Evolutionary conservation across 2,888 invertebrate species (phyloP).

Genomic region (Pantelozetes paolii): DNA sequence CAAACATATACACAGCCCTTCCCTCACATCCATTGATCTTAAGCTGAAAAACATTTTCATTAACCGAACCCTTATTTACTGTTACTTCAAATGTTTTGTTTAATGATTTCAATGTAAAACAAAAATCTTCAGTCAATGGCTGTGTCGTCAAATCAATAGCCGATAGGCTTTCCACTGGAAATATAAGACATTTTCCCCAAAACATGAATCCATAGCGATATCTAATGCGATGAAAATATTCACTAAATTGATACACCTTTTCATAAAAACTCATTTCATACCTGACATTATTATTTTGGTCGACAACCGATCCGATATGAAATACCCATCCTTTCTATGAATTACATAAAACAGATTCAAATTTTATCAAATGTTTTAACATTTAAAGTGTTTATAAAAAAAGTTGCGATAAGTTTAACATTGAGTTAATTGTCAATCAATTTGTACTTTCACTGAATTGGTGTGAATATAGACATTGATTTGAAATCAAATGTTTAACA

Average conservation of each 20-base stretch:
- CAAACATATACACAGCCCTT: not conserved
- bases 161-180: not conserved
- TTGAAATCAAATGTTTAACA: no score
- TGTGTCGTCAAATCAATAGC: not conserved
- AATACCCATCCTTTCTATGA: not conserved
- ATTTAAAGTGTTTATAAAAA: no score
- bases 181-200: not conserved
- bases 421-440: no score
- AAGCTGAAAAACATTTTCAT: not conserved
- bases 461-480: no score
- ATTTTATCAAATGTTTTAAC: not conserved
- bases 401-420: no score
- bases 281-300: not conserved
- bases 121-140: not conserved
- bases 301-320: constrained; percentile 15
- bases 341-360: not conserved
- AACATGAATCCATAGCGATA: constrained; percentile 5
- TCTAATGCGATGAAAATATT: not conserved
- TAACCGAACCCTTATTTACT: not conserved
- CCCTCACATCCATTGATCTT: not conserved
- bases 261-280: not conserved
- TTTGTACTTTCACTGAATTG: no score
- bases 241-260: not conserved
- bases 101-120: not conserved
- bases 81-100: no score